Evolutionary conservation across 1,140 invertebrate genomes (phyloP).

Genomic region (Caenorhabditis inopinata): DNA sequence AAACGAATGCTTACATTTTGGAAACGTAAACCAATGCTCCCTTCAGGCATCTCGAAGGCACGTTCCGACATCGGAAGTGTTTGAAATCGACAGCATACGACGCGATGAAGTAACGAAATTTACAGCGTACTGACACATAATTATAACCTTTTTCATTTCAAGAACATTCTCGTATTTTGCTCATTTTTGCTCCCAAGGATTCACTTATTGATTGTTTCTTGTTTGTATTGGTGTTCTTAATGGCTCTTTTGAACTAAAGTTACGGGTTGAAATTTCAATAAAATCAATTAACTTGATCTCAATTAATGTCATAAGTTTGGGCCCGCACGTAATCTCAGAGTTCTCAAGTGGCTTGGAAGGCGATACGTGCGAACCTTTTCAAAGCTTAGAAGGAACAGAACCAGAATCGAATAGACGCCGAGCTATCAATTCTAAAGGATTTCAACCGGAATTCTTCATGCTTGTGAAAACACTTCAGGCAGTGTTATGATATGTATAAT

Average conservation of each 20-base stretch:
- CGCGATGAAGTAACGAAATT: neutral
- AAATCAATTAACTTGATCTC: neutral
- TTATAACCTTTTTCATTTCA: too few relatives aligned
- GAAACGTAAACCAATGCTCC: too few relatives aligned
- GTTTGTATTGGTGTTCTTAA: neutral
- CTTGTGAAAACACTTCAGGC: too few relatives aligned
- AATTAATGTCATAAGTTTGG: neutral
- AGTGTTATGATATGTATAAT: too few relatives aligned
- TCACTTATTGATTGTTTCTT: neutral
- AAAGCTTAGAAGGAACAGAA: too few relatives aligned
- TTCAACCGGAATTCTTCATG: too few relatives aligned
- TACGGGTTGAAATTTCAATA: neutral
- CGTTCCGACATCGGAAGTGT: neutral
- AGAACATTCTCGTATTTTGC: neutral
- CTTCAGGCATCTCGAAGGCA: neutral
- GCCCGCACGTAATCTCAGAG: too few relatives aligned
- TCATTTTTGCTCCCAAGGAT: neutral
- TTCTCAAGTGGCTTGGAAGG: too few relatives aligned
- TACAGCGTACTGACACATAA: neutral
- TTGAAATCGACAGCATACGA: slow-evolving; percentile 14
- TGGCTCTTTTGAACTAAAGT: neutral
- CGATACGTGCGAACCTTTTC: too few relatives aligned
- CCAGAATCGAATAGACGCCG: too few relatives aligned
- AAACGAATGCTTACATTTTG: too few relatives aligned
- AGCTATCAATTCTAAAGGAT: too few relatives aligned